A percentile compares a stretch with the other conserved stretches of the same genome.
Conservation (phyloP, 1,140 invertebrate species). For the Drosophila littoralis region DNA sequence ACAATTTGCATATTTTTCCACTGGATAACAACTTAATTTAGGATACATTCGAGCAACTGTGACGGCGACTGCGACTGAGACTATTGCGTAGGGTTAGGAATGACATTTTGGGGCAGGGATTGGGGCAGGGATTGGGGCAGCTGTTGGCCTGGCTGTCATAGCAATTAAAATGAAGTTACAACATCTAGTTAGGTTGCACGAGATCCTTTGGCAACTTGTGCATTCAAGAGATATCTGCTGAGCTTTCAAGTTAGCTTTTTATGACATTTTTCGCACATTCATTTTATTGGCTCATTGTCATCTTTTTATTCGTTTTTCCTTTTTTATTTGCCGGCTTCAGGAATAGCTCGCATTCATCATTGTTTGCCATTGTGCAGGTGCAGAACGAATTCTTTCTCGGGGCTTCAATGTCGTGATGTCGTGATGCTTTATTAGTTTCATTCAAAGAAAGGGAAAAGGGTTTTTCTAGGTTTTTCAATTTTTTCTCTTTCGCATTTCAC, state of each 20-base stretch:
- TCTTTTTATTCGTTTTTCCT: not conserved
- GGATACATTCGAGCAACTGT: slow-evolving; percentile 45
- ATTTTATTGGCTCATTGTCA: slow-evolving; percentile 14
- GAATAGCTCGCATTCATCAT: slow-evolving; percentile 20
- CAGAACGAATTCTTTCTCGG: not conserved
- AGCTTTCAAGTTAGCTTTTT: slow-evolving; percentile 9
- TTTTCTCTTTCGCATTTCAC: slow-evolving; percentile 23
- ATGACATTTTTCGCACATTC: slow-evolving; percentile 6
- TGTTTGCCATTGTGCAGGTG: not conserved
- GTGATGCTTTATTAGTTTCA: slow-evolving; percentile 37
- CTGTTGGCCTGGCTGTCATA: slow-evolving; percentile 1
- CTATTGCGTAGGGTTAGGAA: slow-evolving; percentile 36
- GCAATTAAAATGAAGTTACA: slow-evolving; percentile 26
- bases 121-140: not conserved
- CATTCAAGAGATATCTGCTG: slow-evolving; percentile 11
- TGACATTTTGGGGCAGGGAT: not conserved
- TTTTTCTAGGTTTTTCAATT: not conserved
- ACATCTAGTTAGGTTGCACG: slow-evolving; percentile 3
- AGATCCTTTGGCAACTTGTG: not conserved
- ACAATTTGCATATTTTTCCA: slow-evolving; percentile 78
- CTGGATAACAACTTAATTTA: slow-evolving; percentile 79
- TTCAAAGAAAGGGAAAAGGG: not conserved
- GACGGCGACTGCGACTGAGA: slow-evolving; percentile 5
- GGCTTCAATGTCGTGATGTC: slow-evolving; percentile 6
- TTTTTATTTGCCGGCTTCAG: not conserved